These are phyloP conservation scores for Carabus problematicus DNA, from an alignment of 2,888 invertebrate genomes.

Conservation along the genomic window DNA sequence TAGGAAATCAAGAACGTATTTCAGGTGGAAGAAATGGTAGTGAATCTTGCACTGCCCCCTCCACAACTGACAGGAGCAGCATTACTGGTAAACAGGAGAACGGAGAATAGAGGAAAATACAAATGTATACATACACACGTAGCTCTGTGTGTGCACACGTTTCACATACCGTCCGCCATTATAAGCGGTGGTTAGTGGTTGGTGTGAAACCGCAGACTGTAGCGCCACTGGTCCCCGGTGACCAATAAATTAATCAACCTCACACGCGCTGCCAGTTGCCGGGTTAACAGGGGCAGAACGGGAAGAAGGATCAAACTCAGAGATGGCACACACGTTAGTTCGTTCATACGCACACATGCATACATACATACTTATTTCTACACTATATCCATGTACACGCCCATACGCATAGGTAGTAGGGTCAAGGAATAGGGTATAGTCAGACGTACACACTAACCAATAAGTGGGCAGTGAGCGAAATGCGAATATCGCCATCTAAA, in stretches of 20 bases:
- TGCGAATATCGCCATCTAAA: background rate
- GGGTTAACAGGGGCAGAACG: background rate
- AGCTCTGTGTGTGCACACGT: background rate
- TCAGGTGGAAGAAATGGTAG: too few relatives aligned
- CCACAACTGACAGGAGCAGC: too few relatives aligned
- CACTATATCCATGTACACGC: background rate
- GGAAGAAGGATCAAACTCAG: background rate
- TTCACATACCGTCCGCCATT: conserved; percentile 48
- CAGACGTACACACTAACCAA: too few relatives aligned
- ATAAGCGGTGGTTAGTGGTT: conserved; percentile 50
- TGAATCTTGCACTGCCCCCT: too few relatives aligned
- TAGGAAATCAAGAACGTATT: too few relatives aligned
- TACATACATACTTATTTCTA: conserved; percentile 16
- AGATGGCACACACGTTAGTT: background rate
- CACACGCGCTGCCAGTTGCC: conserved; percentile 52
- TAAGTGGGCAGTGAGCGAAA: conserved; percentile 2
- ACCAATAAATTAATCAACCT: conserved; percentile 59
- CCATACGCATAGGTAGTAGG: background rate
- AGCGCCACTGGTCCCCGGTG: conserved; percentile 55
- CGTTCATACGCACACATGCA: conserved; percentile 10
- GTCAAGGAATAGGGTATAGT: too few relatives aligned
- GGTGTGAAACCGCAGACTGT: conserved; percentile 44
- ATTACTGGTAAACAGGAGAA: background rate
- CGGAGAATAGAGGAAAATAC: background rate
- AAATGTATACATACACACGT: background rate